Base-by-base conservation (phyloP, 37 sponge, comb jelly and placozoan species). In the Ianthella basta region DNA sequence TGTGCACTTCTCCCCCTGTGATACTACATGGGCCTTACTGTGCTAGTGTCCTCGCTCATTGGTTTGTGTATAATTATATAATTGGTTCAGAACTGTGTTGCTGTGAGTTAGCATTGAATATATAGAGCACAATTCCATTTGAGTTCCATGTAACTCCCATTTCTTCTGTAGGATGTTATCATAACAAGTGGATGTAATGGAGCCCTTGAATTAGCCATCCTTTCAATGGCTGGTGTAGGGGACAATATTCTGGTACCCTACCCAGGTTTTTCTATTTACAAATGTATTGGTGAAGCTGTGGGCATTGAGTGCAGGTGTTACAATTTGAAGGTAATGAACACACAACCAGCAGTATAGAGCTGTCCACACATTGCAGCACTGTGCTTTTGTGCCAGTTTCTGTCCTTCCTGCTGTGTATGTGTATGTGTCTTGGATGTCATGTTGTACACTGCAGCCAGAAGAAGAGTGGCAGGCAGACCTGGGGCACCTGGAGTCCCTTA, bases 191-290 rank as follows among this genome's bases (percentile, higher is more conserved):
- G 94, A 8, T 91, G 95, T 57, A 85, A 89, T 77, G 97, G 91
- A 6, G 99, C 97, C 30, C 78, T 98, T 15, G 85, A 91, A 27
- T 79, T 95, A 27, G 57, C 83, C 25, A 39, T 94, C 32, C 78
- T 38, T 0, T 88, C 86, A 2, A 82, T 98, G 53, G 81, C 86
- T 55, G 63, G 81, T 30, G 80, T 91, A 4, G 94, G 92, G 15
- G 84, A 94, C 59, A 92, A 94, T 78, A 79, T 98, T 15, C 89
- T 98, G 41, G 55, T 92, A 4, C 99, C 99, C 1, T 40, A 40
- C 18, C 99, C 99, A 0, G 95, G 97, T 8, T 98, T 96, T 88
- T 84, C 90, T 15, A 69, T 96, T 27, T 98, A 95, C 78, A 65
- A 79, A 37, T 86, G 88, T 33, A 83, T 89, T 0, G 75, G 86